Percentiles rank a stretch among this genome's conserved stretches.
These are phyloP conservation scores for Physeter macrocephalus DNA, from an alignment of 2,113 vertebrate species.

Conservation along the genomic window DNA sequence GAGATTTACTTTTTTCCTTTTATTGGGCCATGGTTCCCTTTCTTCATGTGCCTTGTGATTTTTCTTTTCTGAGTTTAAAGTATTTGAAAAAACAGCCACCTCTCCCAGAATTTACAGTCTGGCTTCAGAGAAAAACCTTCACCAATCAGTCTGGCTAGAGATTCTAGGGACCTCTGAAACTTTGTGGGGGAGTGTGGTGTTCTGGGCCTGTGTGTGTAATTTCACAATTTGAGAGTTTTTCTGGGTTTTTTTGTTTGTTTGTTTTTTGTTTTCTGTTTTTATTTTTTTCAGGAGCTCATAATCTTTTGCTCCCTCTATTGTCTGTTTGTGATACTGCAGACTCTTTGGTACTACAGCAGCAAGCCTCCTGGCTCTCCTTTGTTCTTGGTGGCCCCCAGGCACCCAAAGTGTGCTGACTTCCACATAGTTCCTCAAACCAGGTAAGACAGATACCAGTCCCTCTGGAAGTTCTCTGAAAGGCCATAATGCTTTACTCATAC, in stretches of 20 bases:
- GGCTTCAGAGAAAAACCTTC: neutral
- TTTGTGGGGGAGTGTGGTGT: neutral
- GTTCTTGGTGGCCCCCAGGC: neutral
- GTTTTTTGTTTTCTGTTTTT: neutral
- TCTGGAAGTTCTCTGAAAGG: neutral
- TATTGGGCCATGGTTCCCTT: neutral
- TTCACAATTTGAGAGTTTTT: neutral
- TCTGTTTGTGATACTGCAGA: neutral
- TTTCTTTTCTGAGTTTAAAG: neutral
- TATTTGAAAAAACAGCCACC: neutral
- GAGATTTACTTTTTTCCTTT: neutral
- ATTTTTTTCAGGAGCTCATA: neutral
- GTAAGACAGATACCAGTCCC: neutral
- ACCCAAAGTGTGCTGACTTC: neutral
- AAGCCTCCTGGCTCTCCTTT: neutral
- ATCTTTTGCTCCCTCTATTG: neutral
- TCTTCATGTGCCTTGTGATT: neutral
- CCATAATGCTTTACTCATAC: neutral
- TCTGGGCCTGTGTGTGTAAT: neutral
- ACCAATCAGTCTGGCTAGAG: neutral
- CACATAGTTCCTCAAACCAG: neutral
- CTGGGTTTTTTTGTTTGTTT: neutral
- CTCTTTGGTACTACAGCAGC: neutral
- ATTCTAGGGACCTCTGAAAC: neutral
- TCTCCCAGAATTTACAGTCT: neutral